Evolutionary conservation across 2,888 invertebrate species (phyloP).

Genomic region (Cryptocheilus praepositus): DNA sequence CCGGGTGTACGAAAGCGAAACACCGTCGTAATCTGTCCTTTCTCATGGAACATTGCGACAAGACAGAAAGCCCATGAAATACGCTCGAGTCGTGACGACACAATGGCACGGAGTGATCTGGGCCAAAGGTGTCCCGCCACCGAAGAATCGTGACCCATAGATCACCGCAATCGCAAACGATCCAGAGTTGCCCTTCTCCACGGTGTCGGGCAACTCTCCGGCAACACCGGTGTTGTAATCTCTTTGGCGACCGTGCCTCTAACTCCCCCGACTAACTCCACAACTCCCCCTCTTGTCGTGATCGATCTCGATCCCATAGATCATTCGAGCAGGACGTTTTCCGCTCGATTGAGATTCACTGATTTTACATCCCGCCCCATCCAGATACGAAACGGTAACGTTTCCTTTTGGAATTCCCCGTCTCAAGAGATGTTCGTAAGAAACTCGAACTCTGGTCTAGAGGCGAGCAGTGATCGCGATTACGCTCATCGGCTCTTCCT

Average conservation of each 20-base stretch:
- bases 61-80: conserved; percentile 28
- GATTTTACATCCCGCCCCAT: conserved; percentile 23
- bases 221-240: conserved; percentile 42
- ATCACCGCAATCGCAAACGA: conserved; percentile 60
- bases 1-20: too few relatives aligned
- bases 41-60: conserved; percentile 38
- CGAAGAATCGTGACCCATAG: conserved; percentile 61
- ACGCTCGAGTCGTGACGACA: conserved; percentile 49
- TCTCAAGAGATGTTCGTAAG: too few relatives aligned
- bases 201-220: conserved; percentile 17
- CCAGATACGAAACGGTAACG: not conserved
- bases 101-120: conserved; percentile 50
- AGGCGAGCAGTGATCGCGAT: too few relatives aligned
- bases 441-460: too few relatives aligned
- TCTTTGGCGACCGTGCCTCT: conserved; percentile 32
- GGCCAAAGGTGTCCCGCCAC: conserved; percentile 52
- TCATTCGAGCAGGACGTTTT: conserved; percentile 39
- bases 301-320: conserved; percentile 41
- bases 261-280: conserved; percentile 11
- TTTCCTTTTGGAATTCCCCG: too few relatives aligned
- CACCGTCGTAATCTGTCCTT: conserved; percentile 17
- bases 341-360: conserved; percentile 34
- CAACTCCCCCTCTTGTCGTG: conserved; percentile 20
- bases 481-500: not conserved
- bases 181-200: conserved; percentile 42